Evolutionary conservation across 2,888 invertebrate species (phyloP).

Genomic region (Melolontha melolontha): DNA sequence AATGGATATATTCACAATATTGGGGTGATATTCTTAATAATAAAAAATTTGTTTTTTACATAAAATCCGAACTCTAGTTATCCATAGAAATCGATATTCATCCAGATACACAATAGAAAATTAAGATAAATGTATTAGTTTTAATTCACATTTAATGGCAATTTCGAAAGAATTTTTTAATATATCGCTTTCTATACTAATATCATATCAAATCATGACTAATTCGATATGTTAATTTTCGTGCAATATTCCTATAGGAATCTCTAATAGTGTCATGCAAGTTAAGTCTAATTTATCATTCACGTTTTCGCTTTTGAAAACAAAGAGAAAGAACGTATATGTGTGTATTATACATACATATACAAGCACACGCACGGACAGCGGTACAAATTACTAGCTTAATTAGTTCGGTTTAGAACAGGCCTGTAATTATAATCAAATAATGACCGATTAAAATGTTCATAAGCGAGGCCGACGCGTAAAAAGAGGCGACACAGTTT

Average conservation of each 20-base stretch:
- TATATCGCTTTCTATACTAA: no score
- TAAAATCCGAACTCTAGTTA: no score
- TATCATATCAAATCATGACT: conserved; percentile 1
- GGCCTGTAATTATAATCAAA: conserved; percentile 9
- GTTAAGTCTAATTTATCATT: conserved; percentile 13
- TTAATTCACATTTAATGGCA: no score
- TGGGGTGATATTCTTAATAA: no score
- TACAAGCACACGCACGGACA: neutral
- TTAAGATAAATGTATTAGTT: no score
- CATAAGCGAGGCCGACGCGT: neutral
- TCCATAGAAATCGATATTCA: no score
- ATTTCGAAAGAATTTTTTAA: no score
- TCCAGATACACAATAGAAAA: no score
- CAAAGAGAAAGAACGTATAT: neutral
- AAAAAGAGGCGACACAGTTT: no score
- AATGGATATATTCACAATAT: no score
- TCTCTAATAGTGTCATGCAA: conserved; percentile 5
- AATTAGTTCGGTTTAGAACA: conserved; percentile 11
- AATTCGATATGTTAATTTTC: conserved; percentile 15
- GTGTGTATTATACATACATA: neutral
- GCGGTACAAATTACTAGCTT: conserved; percentile 6
- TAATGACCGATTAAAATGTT: conserved; percentile 6
- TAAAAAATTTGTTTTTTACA: no score
- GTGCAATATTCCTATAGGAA: conserved; percentile 13
- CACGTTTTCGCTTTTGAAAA: conserved; percentile 5